Evolutionary conservation across 2,888 invertebrate genomes (phyloP).

Genomic region (Drosophila limbata): DNA sequence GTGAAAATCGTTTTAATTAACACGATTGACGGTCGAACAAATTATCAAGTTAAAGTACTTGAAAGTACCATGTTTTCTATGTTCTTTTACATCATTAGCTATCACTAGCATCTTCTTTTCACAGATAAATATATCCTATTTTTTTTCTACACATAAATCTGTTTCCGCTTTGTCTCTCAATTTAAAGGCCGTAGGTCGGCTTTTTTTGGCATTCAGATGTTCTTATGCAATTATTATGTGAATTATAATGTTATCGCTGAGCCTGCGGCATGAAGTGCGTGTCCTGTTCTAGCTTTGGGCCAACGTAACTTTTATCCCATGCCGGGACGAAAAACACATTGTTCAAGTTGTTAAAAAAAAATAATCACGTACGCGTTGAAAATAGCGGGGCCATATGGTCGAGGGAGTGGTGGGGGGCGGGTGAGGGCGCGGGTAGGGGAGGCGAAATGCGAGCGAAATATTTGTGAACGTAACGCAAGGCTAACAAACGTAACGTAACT

Average conservation of each 20-base stretch:
- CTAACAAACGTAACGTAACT: constrained; percentile 51
- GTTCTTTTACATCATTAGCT: too few relatives aligned
- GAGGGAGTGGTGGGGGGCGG: background rate
- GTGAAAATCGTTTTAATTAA: too few relatives aligned
- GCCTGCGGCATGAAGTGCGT: constrained; percentile 50
- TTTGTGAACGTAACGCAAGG: constrained; percentile 65
- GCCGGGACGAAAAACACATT: constrained; percentile 63
- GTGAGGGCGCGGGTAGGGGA: constrained; percentile 1
- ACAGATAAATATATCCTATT: background rate
- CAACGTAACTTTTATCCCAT: constrained; percentile 69
- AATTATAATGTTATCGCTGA: constrained; percentile 49
- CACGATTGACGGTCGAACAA: too few relatives aligned
- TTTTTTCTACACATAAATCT: background rate
- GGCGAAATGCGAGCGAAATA: constrained; percentile 62
- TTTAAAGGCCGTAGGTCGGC: constrained; percentile 15
- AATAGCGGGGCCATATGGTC: constrained; percentile 55
- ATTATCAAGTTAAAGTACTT: too few relatives aligned
- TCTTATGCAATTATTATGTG: constrained; percentile 44
- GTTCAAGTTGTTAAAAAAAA: constrained; percentile 75
- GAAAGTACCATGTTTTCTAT: too few relatives aligned
- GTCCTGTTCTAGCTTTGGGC: constrained; percentile 40
- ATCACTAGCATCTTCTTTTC: background rate
- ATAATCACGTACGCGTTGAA: constrained; percentile 76
- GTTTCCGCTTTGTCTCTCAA: constrained; percentile 14
- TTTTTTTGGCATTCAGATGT: constrained; percentile 23